Conservation (phyloP, 2,888 invertebrate species). For the Urechis unicinctus region DNA sequence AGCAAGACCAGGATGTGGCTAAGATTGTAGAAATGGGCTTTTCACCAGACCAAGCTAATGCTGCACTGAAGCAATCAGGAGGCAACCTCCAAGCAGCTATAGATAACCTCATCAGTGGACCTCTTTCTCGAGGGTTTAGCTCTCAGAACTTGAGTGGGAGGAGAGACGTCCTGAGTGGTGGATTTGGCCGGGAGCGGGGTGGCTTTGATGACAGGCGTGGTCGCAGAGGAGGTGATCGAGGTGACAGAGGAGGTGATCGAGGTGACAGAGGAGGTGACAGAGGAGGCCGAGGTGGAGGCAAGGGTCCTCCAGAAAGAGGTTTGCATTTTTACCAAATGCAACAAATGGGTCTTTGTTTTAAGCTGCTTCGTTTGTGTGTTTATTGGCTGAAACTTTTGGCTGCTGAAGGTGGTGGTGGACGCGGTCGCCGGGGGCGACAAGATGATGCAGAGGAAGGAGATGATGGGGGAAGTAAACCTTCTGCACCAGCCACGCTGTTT, state of each 20-base stretch:
- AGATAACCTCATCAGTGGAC: conserved; percentile 25
- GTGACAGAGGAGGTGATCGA: conserved; percentile 1
- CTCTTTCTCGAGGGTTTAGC: background rate
- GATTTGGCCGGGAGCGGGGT: background rate
- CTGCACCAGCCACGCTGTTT: conserved; percentile 47
- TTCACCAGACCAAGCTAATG: conserved; percentile 68
- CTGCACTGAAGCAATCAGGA: conserved; percentile 64
- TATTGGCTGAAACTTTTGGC: too few relatives aligned
- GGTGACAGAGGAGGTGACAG: background rate
- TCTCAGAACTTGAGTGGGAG: background rate
- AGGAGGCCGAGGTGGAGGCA: background rate
- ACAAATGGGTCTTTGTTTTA: too few relatives aligned
- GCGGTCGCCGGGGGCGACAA: conserved; percentile 23
- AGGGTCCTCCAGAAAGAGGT: background rate
- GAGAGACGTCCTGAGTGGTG: background rate
- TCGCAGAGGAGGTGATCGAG: background rate
- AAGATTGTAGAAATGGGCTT: conserved; percentile 76
- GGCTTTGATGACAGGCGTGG: background rate
- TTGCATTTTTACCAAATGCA: too few relatives aligned
- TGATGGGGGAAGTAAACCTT: conserved; percentile 31
- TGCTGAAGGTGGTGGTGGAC: conserved; percentile 2
- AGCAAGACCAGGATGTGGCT: conserved; percentile 38
- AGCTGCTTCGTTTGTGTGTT: too few relatives aligned
- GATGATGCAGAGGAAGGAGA: conserved; percentile 30
- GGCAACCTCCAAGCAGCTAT: conserved; percentile 61